These are phyloP conservation scores for Eunapius fragilis DNA, from an alignment of 37 sponge, comb jelly and placozoan species.

Conservation along the genomic window DNA sequence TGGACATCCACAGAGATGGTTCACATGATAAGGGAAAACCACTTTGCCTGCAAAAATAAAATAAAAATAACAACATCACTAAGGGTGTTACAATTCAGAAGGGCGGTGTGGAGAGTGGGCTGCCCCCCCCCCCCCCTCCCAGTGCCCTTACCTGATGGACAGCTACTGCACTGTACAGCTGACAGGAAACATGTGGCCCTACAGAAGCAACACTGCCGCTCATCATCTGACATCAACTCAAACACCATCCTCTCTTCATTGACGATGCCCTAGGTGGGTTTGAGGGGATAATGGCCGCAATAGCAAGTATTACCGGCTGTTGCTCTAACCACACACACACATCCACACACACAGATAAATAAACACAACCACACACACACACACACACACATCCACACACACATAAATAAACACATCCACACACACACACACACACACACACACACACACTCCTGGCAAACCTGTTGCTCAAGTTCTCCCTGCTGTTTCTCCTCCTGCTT, in stretches of 20 bases:
- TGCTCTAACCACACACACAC: not conserved
- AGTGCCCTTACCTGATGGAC: slow-evolving; percentile 63
- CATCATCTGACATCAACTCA: slow-evolving; percentile 79
- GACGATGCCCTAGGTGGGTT: slow-evolving; percentile 42
- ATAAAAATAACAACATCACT: not conserved
- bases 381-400: too few relatives aligned
- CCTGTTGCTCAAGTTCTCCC: slow-evolving; percentile 28
- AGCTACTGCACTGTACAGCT: slow-evolving; percentile 73
- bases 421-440: slow-evolving; percentile 4
- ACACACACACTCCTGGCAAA: not conserved
- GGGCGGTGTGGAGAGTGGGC: not conserved
- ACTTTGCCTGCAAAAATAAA: slow-evolving; percentile 15
- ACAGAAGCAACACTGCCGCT: slow-evolving; percentile 86
- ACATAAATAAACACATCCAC: not conserved
- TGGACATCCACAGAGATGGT: slow-evolving; percentile 41
- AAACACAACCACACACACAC: too few relatives aligned
- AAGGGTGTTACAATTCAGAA: not conserved
- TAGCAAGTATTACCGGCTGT: not conserved
- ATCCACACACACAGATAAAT: not conserved
- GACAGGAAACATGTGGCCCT: slow-evolving; percentile 83
- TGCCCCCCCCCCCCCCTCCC: too few relatives aligned
- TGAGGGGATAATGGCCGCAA: not conserved
- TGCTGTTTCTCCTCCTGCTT: slow-evolving; percentile 41
- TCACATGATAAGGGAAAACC: slow-evolving; percentile 36
- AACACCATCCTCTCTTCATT: slow-evolving; percentile 40